phyloP scores from a whole-genome alignment of 2,797 vertebrate species.

The Eptatretus atami region DNA sequence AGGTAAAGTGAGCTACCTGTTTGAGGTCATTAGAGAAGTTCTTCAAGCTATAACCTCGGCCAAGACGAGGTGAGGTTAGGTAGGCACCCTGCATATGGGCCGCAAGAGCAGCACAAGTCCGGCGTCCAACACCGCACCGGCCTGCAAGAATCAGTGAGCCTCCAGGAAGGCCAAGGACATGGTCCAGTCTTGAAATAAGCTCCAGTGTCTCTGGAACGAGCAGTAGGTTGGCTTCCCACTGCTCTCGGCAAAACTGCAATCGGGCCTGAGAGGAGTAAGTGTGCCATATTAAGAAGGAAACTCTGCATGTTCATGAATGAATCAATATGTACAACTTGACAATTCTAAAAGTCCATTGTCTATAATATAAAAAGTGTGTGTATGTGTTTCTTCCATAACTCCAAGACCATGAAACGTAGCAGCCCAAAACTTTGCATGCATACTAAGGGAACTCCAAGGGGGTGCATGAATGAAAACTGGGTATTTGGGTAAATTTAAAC shows the following conservation, averaged over 20 bases:
- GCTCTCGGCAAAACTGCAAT: slow-evolving; percentile 55
- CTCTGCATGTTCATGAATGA: no score
- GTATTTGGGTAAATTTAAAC: no score
- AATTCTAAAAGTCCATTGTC: no score
- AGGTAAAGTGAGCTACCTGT: slow-evolving; percentile 15
- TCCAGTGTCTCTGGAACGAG: slow-evolving; percentile 70
- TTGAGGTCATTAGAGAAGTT: slow-evolving; percentile 77
- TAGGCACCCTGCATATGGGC: slow-evolving; percentile 61
- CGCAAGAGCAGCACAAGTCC: slow-evolving; percentile 41
- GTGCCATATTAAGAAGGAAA: not conserved
- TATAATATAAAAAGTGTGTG: no score
- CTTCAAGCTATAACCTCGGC: slow-evolving; percentile 46
- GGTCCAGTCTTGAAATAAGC: slow-evolving; percentile 43
- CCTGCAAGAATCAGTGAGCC: slow-evolving; percentile 69
- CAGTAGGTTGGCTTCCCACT: slow-evolving; percentile 45
- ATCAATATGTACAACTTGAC: no score
- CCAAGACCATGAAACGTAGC: no score
- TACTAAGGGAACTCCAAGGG: no score
- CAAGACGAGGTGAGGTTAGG: slow-evolving; percentile 48
- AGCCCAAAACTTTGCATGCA: no score
- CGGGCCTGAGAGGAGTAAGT: slow-evolving; percentile 25
- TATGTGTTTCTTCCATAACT: no score
- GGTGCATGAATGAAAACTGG: no score
- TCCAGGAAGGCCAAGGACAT: slow-evolving; percentile 52
- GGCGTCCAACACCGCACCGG: slow-evolving; percentile 56